These are phyloP conservation scores for Leptarthrus brevirostris DNA, from an alignment of 2,888 invertebrate genomes.

Conservation along the genomic window DNA sequence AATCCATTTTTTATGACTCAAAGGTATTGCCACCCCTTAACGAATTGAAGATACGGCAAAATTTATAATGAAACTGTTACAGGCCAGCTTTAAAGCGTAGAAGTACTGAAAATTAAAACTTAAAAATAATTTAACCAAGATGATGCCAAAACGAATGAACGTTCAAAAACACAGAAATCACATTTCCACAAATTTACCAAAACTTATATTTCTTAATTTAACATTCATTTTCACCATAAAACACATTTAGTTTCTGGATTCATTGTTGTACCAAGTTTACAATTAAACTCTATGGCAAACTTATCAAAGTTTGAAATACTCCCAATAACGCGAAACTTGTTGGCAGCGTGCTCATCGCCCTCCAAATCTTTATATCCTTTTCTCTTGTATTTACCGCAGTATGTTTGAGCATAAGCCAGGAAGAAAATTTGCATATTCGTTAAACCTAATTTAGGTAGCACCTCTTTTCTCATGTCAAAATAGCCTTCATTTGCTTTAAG, in stretches of 20 bases:
- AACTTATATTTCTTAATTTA: no score
- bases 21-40: no score
- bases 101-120: no score
- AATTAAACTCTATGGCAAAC: neutral
- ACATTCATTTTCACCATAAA: neutral
- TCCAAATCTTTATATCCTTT: neutral
- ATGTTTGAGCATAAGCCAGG: constrained; percentile 46
- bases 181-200: no score
- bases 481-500: neutral
- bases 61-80: no score
- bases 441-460: neutral
- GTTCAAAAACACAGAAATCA: no score
- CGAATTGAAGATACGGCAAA: no score
- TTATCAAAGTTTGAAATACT: constrained; percentile 1
- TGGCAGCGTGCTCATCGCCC: neutral
- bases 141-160: no score
- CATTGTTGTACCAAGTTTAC: constrained; percentile 1
- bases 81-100: no score
- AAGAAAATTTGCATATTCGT: constrained; percentile 46
- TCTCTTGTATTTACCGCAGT: constrained; percentile 25
- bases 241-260: constrained; percentile 9
- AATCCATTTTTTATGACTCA: no score
- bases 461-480: neutral
- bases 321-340: neutral
- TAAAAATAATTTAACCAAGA: no score